Conservation (phyloP, 2,888 invertebrate species). For the Tipula helvola region DNA sequence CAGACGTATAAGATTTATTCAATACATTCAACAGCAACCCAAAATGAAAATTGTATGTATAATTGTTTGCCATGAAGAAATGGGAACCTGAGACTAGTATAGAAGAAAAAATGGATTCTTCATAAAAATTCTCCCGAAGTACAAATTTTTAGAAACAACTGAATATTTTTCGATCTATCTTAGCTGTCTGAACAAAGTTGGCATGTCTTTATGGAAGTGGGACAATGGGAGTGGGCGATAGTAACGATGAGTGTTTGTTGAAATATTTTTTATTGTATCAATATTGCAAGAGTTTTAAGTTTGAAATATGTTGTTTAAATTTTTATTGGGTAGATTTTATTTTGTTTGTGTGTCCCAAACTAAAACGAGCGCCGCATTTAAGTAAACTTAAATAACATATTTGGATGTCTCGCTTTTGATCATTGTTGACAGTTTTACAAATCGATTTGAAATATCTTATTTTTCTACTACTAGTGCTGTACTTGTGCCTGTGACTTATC, state of each 20-base stretch:
- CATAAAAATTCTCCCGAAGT: neutral
- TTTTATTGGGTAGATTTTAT: neutral
- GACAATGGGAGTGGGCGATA: neutral
- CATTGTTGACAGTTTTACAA: neutral
- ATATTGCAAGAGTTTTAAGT: neutral
- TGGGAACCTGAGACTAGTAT: neutral
- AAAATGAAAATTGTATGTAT: neutral
- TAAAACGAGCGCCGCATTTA: too few relatives aligned
- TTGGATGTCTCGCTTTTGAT: neutral
- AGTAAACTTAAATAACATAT: too few relatives aligned
- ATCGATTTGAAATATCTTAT: too few relatives aligned
- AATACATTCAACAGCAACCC: neutral
- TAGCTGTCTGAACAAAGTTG: neutral
- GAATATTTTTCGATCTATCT: neutral
- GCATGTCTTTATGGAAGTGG: neutral
- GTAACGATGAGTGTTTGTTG: too few relatives aligned
- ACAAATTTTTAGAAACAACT: neutral
- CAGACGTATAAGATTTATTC: neutral
- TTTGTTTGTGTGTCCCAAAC: too few relatives aligned
- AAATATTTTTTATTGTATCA: neutral
- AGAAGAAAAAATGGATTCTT: neutral
- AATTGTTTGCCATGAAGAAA: neutral
- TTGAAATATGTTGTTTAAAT: neutral
- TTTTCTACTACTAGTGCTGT: too few relatives aligned
- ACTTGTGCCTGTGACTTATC: too few relatives aligned